These are phyloP conservation scores for Tinea semifulvella DNA, from an alignment of 2,888 invertebrate species.

Conservation along the genomic window DNA sequence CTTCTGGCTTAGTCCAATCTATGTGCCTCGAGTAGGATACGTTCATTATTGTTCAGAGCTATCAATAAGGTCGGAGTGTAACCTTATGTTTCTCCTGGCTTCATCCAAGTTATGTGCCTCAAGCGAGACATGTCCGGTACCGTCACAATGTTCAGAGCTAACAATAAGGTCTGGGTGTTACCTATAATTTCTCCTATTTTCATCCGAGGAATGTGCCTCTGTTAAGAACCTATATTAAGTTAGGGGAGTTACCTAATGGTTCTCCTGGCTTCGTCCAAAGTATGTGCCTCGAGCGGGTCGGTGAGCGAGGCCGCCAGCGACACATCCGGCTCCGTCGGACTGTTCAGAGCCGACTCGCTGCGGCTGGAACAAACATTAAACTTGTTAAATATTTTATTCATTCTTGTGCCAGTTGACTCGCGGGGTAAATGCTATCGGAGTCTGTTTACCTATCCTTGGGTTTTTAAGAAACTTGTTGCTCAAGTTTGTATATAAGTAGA, in stretches of 20 bases:
- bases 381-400: too few species aligned
- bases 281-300: constrained; percentile 67
- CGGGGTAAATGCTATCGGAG: too few species aligned
- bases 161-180: too few species aligned
- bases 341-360: constrained; percentile 63
- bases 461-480: too few species aligned
- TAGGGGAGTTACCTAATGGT: constrained; percentile 60
- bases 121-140: neutral
- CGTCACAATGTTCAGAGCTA: neutral
- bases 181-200: constrained; percentile 72
- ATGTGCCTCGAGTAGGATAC: constrained; percentile 66
- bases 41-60: too few species aligned
- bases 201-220: constrained; percentile 74
- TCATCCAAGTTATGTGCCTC: neutral
- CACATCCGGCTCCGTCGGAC: constrained; percentile 62
- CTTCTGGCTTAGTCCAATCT: constrained; percentile 76
- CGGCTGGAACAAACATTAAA: constrained; percentile 45
- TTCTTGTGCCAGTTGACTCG: too few species aligned
- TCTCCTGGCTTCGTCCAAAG: constrained; percentile 74
- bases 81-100: neutral
- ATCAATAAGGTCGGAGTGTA: too few species aligned
- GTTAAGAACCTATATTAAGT: too few species aligned
- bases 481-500: neutral
- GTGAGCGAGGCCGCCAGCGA: constrained; percentile 63
- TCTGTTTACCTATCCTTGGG: too few species aligned